Evolutionary conservation across 2,113 vertebrate species (phyloP).

Genomic region (Colinus virginianus): DNA sequence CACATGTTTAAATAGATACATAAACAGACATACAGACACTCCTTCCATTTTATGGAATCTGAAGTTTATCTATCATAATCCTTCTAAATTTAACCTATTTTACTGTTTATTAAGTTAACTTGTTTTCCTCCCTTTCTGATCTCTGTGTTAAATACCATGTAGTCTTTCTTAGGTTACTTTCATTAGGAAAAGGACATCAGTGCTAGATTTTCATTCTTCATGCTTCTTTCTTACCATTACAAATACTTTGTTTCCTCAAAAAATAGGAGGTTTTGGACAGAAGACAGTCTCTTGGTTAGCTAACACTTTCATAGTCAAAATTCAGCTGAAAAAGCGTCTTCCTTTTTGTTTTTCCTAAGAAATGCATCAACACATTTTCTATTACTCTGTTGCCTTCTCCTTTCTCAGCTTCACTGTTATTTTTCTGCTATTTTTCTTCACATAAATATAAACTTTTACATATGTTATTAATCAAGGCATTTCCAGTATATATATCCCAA

Average conservation of each 20-base stretch:
- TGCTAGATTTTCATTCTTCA: neutral
- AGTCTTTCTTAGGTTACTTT: neutral
- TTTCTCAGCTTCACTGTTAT: neutral
- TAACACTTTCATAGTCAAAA: neutral
- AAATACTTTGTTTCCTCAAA: neutral
- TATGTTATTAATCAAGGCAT: neutral
- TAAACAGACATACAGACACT: neutral
- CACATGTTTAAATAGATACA: neutral
- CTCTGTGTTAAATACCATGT: neutral
- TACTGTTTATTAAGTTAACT: neutral
- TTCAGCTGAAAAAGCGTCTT: neutral
- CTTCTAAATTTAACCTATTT: neutral
- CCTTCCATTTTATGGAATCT: neutral
- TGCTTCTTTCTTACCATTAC: neutral
- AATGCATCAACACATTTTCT: neutral
- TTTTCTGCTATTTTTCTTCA: neutral
- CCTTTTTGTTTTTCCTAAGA: neutral
- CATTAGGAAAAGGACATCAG: neutral
- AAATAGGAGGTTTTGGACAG: neutral
- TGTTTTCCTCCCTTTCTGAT: neutral
- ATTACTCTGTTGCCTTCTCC: neutral
- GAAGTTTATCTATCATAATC: constrained; percentile 17
- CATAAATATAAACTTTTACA: neutral
- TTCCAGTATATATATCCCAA: neutral
- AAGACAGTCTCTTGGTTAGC: neutral